Conservation (phyloP, 2,797 vertebrate species). For the Sciurus carolinensis region DNA sequence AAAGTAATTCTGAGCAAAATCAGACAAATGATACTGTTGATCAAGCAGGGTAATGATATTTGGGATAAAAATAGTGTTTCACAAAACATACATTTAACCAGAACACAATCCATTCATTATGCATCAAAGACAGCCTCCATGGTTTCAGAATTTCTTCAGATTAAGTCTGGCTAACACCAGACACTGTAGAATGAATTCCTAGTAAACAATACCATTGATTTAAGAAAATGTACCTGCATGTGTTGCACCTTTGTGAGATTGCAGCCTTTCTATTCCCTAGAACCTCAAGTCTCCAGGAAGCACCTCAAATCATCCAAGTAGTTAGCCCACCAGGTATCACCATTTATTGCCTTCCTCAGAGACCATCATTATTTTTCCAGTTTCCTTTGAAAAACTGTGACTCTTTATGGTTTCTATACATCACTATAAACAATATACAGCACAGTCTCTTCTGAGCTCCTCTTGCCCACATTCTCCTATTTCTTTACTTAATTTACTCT, state of each 20-base stretch:
- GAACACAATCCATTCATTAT: neutral
- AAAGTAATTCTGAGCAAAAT: constrained; percentile 35
- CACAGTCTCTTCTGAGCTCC: neutral
- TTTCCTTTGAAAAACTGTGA: constrained; percentile 37
- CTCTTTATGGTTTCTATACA: neutral
- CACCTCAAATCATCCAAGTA: neutral
- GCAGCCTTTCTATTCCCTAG: neutral
- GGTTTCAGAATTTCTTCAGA: constrained; percentile 43
- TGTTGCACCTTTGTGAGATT: neutral
- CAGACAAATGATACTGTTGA: neutral
- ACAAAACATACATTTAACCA: neutral
- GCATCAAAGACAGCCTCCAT: neutral
- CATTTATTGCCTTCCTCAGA: constrained; percentile 36
- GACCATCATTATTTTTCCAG: neutral
- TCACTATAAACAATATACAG: neutral
- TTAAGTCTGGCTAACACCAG: neutral
- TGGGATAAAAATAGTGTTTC: neutral
- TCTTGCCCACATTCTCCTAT: neutral
- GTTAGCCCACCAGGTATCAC: neutral
- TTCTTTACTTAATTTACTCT: constrained; percentile 5
- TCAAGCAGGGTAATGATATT: neutral
- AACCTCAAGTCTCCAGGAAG: neutral
- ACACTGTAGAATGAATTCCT: neutral
- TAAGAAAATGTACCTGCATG: neutral
- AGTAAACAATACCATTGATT: neutral